Base-by-base conservation (phyloP, 2,113 vertebrate species). In the Equus quagga region DNA sequence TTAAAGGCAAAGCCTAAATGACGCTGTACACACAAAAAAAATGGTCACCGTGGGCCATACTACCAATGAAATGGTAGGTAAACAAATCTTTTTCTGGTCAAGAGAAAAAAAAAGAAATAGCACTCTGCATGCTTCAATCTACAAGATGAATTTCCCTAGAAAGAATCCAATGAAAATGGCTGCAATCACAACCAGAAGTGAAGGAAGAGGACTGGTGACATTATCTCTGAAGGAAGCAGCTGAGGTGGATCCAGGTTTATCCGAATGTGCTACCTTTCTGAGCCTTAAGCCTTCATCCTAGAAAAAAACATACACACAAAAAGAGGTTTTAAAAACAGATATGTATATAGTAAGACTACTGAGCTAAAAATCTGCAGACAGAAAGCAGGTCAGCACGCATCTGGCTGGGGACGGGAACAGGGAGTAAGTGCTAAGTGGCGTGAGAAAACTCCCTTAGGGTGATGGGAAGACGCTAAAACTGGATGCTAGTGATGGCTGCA, bases 151-250 rank as follows among this genome's bases (percentile, higher is more conserved):
- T 98, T 99, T 99, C 98, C 99, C 99, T 99, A 99, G 99, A 99
- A 99, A 99, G 99, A 99, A 99, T 98, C 99, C 99, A 96, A 99
- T 99, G 99, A 99, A 99, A 99, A 99, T 99, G 99, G 99, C 99
- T 98, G 99, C 99, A 99, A 99, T 99, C 97, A 99, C 99, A 98
- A 99, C 99, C 95, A 99, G 99, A 98, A 99, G 99, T 78, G 99
- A 99, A 97, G 99, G 99, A 98, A 99, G 99, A 98, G 99, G 99
- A 98, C 99, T 99, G 98, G 99, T 97, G 98, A 99, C 99, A 91
- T 99, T 99, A 95, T 99, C 99, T 98, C 99, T 99, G 98, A 99
- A 99, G 94, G 99, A 98, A 93, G 99, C 98, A 98, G 98, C 98
- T 80, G 99, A 99, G 97, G 99, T 99, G 90, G 99, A 98, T 90